Conservation (phyloP, 2,888 invertebrate genomes). For the Idaea straminata region DNA sequence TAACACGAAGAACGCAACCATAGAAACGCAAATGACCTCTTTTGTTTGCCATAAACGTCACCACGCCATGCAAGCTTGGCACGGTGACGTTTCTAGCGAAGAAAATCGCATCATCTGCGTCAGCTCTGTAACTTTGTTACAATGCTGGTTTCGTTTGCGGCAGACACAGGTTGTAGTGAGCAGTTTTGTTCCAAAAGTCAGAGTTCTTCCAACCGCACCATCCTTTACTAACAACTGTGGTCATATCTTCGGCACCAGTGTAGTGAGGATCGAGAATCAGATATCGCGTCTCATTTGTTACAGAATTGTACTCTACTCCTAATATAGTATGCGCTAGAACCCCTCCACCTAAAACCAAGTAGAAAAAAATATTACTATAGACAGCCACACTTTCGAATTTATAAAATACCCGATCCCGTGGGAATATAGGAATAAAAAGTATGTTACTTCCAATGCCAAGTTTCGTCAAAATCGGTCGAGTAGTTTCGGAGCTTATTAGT, state of each 20-base stretch:
- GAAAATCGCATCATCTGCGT: too few relatives aligned
- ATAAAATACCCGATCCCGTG: too few relatives aligned
- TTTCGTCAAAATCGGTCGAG: too few relatives aligned
- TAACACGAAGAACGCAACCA: neutral
- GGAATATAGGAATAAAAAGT: too few relatives aligned
- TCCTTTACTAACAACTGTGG: conserved; percentile 88
- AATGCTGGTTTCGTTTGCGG: conserved; percentile 82
- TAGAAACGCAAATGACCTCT: neutral
- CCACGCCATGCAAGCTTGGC: too few relatives aligned
- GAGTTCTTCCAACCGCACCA: conserved; percentile 99
- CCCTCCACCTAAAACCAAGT: conserved; percentile 88
- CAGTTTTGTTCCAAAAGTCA: conserved; percentile 96
- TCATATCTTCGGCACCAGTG: conserved; percentile 92
- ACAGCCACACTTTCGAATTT: too few relatives aligned
- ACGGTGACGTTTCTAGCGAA: too few relatives aligned
- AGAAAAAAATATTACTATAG: conserved; percentile 1
- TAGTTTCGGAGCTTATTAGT: too few relatives aligned
- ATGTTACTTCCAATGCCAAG: too few relatives aligned
- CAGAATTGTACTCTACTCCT: conserved; percentile 93
- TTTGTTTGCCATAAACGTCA: too few relatives aligned
- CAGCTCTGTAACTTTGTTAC: conserved; percentile 30
- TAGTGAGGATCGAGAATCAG: conserved; percentile 99
- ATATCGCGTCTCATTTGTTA: conserved; percentile 90
- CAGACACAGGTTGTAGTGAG: conserved; percentile 98
- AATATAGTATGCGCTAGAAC: conserved; percentile 98